Conservation (phyloP, 2,113 vertebrate genomes). For the Columba livia region DNA sequence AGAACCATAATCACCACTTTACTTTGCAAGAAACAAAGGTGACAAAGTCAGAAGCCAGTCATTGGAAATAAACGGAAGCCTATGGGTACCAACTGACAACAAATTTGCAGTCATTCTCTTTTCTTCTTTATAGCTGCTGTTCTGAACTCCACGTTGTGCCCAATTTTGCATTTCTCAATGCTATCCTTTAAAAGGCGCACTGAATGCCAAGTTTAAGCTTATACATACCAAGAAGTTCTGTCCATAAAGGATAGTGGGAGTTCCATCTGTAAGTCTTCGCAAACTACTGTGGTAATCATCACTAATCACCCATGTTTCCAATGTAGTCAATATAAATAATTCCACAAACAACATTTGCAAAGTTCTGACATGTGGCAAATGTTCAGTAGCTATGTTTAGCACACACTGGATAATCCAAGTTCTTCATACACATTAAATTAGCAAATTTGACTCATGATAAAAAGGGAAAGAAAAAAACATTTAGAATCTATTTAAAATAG, state of each 20-base stretch:
- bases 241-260: slow-evolving; percentile 42
- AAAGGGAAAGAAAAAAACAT: neutral
- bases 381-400: slow-evolving; percentile 55
- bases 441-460: slow-evolving; percentile 48
- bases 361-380: slow-evolving; percentile 59
- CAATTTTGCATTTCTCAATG: neutral
- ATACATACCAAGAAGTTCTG: neutral
- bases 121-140: neutral
- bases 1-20: neutral
- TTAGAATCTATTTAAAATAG: neutral
- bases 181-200: neutral
- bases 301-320: slow-evolving; percentile 41
- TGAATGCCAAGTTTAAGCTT: neutral
- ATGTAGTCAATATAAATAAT: slow-evolving; percentile 60
- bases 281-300: neutral
- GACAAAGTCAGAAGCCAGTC: neutral
- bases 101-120: neutral
- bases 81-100: neutral
- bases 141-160: neutral
- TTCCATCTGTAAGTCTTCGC: slow-evolving; percentile 46
- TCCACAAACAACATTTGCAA: slow-evolving; percentile 56
- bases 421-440: slow-evolving; percentile 40
- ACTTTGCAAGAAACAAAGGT: neutral
- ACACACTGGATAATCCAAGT: slow-evolving; percentile 41
- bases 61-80: neutral